These are phyloP conservation scores for Falco biarmicus DNA, from an alignment of 2,797 vertebrate species.

Conservation along the genomic window DNA sequence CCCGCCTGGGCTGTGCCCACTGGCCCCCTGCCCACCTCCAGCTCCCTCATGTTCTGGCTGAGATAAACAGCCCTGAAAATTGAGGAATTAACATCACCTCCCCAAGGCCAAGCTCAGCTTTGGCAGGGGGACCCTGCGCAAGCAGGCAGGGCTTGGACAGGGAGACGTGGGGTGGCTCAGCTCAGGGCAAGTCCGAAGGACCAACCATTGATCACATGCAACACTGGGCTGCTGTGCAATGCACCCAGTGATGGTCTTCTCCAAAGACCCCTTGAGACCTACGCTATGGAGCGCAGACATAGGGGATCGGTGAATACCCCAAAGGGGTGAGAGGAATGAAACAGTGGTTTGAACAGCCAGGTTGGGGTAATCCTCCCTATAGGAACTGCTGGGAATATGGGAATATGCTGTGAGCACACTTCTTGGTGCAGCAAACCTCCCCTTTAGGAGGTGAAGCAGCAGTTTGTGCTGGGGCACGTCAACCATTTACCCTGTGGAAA, in stretches of 20 bases:
- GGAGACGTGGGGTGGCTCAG: not conserved
- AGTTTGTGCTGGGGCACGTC: not conserved
- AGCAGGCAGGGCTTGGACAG: not conserved
- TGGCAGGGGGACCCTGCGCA: not conserved
- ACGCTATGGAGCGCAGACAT: fast-evolving
- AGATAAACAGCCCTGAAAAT: not conserved
- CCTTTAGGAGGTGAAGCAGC: not conserved
- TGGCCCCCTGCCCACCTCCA: not conserved
- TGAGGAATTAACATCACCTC: not conserved
- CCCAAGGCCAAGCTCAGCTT: not conserved
- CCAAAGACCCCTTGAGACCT: not conserved
- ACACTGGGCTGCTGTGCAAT: not conserved
- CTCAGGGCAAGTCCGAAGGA: not conserved
- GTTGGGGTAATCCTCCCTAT: not conserved
- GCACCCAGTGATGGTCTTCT: not conserved
- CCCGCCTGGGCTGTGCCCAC: not conserved
- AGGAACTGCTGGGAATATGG: not conserved
- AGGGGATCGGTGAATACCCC: not conserved
- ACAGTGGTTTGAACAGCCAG: not conserved
- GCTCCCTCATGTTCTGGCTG: not conserved
- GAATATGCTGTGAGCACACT: not conserved
- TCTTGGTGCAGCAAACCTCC: not conserved
- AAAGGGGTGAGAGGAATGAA: not conserved
- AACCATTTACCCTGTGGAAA: not conserved
- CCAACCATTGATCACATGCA: not conserved